Evolutionary conservation across 2,113 vertebrate species (phyloP), one percentile per base, ranked within the genome.

Genomic region (Probosciger aterrimus): DNA sequence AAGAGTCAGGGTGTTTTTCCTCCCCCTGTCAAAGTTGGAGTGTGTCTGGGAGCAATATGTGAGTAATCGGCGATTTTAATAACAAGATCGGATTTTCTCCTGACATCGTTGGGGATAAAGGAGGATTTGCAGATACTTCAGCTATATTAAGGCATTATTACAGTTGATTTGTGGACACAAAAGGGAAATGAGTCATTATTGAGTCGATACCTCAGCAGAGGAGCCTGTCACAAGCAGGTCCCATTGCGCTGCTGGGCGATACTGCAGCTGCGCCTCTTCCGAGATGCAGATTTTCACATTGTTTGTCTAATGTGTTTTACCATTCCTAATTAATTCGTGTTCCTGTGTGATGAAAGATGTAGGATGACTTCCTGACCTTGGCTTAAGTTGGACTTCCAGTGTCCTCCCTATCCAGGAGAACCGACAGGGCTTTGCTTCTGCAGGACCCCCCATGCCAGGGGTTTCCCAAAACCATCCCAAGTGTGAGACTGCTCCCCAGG

Each of bases 121-220:
- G 73, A 93, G 96, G 96, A 96, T 97, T 97, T 96, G 83, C 63
- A 81, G 92, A 83, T 93, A 44, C 93, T 95, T 82, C 86, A 39
- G 96, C 82, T 96, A 84, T 95, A 95, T 96, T 92, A 96, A 94
- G 94, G 86, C 90, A 96, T 97, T 96, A 96, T 92, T 94, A 82
- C 96, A 94, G 93, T 95, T 95, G 92, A 95, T 85, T 94, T 83
- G 76, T 3, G 2, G 93, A 57, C 88, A 88, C 86, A 75, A 88
- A 90, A 94, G 85, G 68, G 86, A 96, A 94, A 86, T 65, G 86
- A 96, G 90, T 90, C 88, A 60, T 95, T 90, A 94, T 37, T 39
- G 73, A 11, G 71, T 44, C 43, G 44, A 75, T 92, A 84, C 55
- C 64, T 92, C 1, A 0, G 60, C 46, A 37, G 76, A 74, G 86